These are phyloP conservation scores for Centroberyx gerrardi DNA, from an alignment of 2,797 vertebrate genomes.

Conservation along the genomic window DNA sequence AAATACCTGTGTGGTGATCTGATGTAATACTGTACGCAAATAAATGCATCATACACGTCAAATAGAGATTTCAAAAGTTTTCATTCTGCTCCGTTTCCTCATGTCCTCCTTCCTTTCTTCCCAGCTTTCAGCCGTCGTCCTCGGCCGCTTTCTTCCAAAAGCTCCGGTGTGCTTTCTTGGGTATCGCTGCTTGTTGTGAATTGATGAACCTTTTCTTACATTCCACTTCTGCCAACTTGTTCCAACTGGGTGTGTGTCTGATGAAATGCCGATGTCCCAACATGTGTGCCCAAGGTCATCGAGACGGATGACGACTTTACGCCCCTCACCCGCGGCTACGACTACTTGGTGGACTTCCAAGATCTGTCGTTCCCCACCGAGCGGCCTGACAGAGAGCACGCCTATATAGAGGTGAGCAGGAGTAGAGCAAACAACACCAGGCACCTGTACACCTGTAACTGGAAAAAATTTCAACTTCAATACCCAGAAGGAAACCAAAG, in stretches of 20 bases:
- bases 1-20: no score
- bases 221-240: not conserved
- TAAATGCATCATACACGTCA: no score
- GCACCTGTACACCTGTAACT: no score
- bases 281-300: slow-evolving; percentile 74
- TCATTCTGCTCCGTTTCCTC: not conserved
- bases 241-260: not conserved
- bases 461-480: no score
- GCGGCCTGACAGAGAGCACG: slow-evolving; percentile 82
- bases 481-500: no score
- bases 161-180: not conserved
- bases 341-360: slow-evolving; percentile 88
- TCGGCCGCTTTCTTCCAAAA: not conserved
- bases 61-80: no score
- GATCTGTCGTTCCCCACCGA: slow-evolving; percentile 85
- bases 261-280: not conserved
- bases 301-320: slow-evolving; percentile 87
- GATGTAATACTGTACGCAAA: no score
- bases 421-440: not conserved
- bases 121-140: not conserved
- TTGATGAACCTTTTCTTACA: not conserved
- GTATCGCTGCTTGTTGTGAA: not conserved
- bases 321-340: slow-evolving; percentile 70
- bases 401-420: slow-evolving; percentile 78
- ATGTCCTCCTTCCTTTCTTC: not conserved